Evolutionary conservation across 2,797 vertebrate species (phyloP).

Genomic region (Pteronotus mesoamericanus): DNA sequence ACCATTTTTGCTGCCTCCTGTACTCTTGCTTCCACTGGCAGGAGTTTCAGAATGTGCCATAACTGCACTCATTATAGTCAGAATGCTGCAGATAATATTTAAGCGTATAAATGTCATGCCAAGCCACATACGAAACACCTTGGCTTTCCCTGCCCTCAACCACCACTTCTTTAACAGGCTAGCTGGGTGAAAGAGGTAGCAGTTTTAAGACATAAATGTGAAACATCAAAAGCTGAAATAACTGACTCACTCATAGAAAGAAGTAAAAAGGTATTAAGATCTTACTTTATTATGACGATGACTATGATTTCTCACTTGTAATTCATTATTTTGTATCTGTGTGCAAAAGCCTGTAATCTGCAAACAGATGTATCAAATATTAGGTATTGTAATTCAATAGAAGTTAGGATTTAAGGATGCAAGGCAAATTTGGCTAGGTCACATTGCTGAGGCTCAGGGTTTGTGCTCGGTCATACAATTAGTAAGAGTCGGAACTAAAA

Average conservation of each 20-base stretch:
- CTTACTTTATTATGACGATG: not conserved
- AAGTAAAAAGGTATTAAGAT: not conserved
- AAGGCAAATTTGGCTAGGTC: not conserved
- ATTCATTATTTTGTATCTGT: not conserved
- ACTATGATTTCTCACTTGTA: conserved; percentile 1
- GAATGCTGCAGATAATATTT: not conserved
- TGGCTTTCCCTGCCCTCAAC: not conserved
- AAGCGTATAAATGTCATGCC: not conserved
- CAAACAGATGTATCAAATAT: not conserved
- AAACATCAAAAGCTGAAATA: not conserved
- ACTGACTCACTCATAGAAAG: not conserved
- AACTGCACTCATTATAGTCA: not conserved
- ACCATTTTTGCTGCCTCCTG: not conserved
- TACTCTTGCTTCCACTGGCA: not conserved
- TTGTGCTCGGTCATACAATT: not conserved
- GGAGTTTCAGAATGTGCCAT: not conserved
- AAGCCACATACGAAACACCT: not conserved
- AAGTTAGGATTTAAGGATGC: not conserved
- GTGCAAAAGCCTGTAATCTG: not conserved
- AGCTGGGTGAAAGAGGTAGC: not conserved
- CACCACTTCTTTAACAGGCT: not conserved
- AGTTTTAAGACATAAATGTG: not conserved
- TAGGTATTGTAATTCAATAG: not conserved
- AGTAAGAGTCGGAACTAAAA: not conserved
- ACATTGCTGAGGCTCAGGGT: not conserved